A percentile compares a stretch with the other conserved stretches of the same genome.
Evolutionary conservation across 2,888 invertebrate genomes (phyloP).

Genomic region (Stictocephala bisonia): DNA sequence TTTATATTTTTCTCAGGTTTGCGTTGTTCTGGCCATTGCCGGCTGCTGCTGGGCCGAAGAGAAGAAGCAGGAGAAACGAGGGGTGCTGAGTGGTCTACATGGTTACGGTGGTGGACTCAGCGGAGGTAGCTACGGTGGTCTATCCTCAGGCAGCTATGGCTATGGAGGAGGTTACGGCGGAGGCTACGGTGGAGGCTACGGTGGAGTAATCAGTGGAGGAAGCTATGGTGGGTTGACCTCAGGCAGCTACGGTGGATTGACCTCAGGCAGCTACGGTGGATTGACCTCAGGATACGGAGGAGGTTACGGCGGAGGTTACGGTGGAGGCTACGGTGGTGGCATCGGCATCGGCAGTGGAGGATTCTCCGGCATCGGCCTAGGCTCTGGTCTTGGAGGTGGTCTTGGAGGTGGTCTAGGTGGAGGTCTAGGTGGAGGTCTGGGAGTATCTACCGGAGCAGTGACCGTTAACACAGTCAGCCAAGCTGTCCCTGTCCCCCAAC

Average conservation of each 20-base stretch:
- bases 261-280: slow-evolving; percentile 10
- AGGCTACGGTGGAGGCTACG: slow-evolving; percentile 14
- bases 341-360: slow-evolving; percentile 25
- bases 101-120: not conserved
- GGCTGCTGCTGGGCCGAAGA: slow-evolving; percentile 30
- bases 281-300: not conserved
- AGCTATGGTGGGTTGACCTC: slow-evolving; percentile 16
- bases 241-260: not conserved
- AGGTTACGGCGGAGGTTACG: slow-evolving; percentile 39
- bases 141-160: not conserved
- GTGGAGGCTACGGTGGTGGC: slow-evolving; percentile 27
- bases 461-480: slow-evolving; percentile 46
- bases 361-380: slow-evolving; percentile 3
- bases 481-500: slow-evolving; percentile 51
- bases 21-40: slow-evolving; percentile 43
- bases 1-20: slow-evolving; percentile 44
- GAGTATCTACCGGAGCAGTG: slow-evolving; percentile 30
- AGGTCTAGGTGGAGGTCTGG: slow-evolving; percentile 22
- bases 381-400: slow-evolving; percentile 19
- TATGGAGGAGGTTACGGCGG: slow-evolving; percentile 18
- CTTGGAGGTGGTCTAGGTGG: not conserved
- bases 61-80: slow-evolving; percentile 50
- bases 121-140: slow-evolving; percentile 33
- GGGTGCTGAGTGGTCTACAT: slow-evolving; percentile 19
- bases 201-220: slow-evolving; percentile 22